Base-by-base conservation (phyloP, 92 coral and sea anemone species). In the Hydrozoanthus gracilis region DNA sequence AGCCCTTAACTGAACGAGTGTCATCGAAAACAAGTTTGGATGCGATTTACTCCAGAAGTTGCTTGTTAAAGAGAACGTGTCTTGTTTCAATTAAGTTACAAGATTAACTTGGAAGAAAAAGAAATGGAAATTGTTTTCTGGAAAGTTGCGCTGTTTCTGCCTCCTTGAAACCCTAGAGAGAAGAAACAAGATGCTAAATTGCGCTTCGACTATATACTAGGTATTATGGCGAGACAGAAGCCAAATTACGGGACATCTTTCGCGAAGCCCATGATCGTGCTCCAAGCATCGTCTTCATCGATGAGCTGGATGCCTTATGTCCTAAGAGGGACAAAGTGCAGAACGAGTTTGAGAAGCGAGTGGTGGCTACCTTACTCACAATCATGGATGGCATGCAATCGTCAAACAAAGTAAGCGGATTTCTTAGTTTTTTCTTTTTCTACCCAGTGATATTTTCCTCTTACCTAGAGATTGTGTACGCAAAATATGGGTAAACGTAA, bases 161-260 rank as follows among this genome's bases (percentile, higher is more conserved):
- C 13, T 54, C 10, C 5, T 2, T 13, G 9, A 3, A 54, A 58
- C 15, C 64, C 12, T 58, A 12, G 13, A 8, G 64, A 58, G 12
- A 14, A 11, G 14, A 5, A 3, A 5, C 64, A 11, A 7, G 50
- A 51, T 51, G 48, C 6, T 64, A 61, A 8, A 6, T 50, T 62
- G 61, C 39, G 5, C 47, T 56, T 11, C 15, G 52, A 52, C 10
- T 27, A 27, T 27, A 27, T 79, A 8, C 48, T 39, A 96, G 99
- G 79, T 97, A 95, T 75, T 97, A 93, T 73, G 99, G 99, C 17
- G 99, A 97, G 77, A 91, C 98, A 67, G 99, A 97, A 90, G 99
- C 98, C 49, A 98, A 95, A 76, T 83, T 97, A 69, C 83, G 99
- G 77, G 98, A 95, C 51, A 93, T 97, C 74, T 97, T 97, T 89